Evolutionary conservation across 2,797 vertebrate genomes (phyloP).

Genomic region (Sphenopsis melanotis): DNA sequence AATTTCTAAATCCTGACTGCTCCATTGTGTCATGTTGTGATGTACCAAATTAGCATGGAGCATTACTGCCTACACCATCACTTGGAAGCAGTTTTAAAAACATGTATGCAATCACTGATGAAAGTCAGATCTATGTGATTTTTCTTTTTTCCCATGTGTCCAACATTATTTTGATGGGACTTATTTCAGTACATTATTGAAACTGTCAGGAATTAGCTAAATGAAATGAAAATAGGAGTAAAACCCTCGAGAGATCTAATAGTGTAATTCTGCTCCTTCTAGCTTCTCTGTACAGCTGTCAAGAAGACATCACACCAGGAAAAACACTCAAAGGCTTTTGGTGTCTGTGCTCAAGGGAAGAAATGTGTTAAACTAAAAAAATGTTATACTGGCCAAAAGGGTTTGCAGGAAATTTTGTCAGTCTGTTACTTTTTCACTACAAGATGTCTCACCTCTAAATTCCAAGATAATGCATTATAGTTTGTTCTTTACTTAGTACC

Average conservation of each 20-base stretch:
- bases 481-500: background rate
- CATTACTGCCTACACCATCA: background rate
- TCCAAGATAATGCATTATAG: background rate
- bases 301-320: background rate
- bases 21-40: background rate
- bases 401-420: background rate
- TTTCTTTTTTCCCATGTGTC: background rate
- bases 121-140: background rate
- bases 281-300: background rate
- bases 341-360: background rate
- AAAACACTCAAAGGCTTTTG: background rate
- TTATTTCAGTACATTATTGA: background rate
- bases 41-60: background rate
- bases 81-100: background rate
- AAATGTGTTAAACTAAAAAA: background rate
- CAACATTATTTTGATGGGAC: background rate
- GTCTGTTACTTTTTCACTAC: background rate
- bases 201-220: conserved; percentile 20
- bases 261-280: background rate
- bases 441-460: background rate
- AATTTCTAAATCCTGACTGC: background rate
- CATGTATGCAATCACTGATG: background rate
- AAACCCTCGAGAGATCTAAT: background rate
- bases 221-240: conserved; percentile 26
- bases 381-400: background rate